Conservation (phyloP, 2,113 vertebrate genomes). For the Donacobius atricapilla region DNA sequence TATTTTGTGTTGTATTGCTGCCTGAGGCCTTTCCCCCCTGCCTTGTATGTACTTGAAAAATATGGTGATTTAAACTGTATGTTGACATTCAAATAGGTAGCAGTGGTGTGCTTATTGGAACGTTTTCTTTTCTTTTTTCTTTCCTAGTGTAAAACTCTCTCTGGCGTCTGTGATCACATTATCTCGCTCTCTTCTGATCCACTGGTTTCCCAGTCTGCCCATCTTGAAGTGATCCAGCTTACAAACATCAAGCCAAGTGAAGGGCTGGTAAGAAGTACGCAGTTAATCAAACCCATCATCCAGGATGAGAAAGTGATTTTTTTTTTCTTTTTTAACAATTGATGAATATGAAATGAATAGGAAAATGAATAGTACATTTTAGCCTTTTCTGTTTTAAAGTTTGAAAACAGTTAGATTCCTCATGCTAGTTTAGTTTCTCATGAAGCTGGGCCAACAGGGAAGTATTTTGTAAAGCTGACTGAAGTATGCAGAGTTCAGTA, state of each 20-base stretch:
- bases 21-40: not conserved
- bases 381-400: not conserved
- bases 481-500: not conserved
- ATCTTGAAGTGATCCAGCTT: conserved; percentile 84
- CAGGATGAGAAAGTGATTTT: not conserved
- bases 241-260: conserved; percentile 86
- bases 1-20: not conserved
- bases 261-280: conserved; percentile 83
- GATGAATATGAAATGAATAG: not conserved
- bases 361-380: not conserved
- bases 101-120: not conserved
- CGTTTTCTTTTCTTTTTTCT: not conserved
- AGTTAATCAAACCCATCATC: conserved; percentile 63
- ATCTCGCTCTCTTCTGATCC: conserved; percentile 84
- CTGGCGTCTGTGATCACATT: conserved; percentile 83
- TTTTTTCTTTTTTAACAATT: not conserved
- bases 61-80: not conserved
- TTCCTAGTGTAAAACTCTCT: conserved; percentile 83
- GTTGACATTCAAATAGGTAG: not conserved
- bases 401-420: not conserved
- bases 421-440: not conserved
- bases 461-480: not conserved
- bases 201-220: conserved; percentile 83
- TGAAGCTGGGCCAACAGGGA: not conserved
- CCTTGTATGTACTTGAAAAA: not conserved